Base-by-base conservation (phyloP, 2,797 vertebrate species). In the Sebastes hubbsi region DNA sequence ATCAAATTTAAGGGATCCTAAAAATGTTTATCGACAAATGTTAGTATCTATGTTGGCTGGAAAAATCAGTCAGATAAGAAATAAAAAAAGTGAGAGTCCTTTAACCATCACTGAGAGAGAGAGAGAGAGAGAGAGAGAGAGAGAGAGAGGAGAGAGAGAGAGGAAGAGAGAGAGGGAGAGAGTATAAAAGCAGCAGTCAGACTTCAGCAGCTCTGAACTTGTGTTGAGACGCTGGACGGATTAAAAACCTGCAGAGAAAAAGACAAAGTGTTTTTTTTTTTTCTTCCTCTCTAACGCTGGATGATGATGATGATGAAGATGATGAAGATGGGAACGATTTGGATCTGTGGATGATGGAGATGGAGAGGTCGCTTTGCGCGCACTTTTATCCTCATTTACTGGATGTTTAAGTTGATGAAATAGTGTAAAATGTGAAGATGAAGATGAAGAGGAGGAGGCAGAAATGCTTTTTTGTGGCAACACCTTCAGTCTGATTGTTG, bases 111-210 rank as follows among this genome's bases (percentile, higher is more conserved):
- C 34, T 36, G 5, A 6, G 5, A 6, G 5, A 6, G 34, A 36
- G 34, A 36, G 20, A 22, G 49, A 10, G 9, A n/a, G 2, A 32
- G 54, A 18, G 56, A 3, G 27, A 60, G 4, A 5, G 1, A 6
- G 5, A 6, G 5, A 6, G 5, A 6, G 34, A 36, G 34, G 9
- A 8, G 18, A 61, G 5, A 13, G 29, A 61, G 11, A 6, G 2
- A 32, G 54, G 9, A 25, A 3, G 27, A 60, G 4, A 5, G 16
- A 20, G 58, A 12, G 46, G 7, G 10, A 22, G 27, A 63, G 49
- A 10, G 74, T 89, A 91, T 92, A 95, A 93, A 95, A 91, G 54
- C 73, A 59, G 77, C 67, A 84, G 80, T 85, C 84, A 77, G 87
- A 56, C 64, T 79, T 70, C 24, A 66, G 78, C 81, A 65, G 85